These are phyloP conservation scores for Marmota flaviventris DNA, from an alignment of 2,113 vertebrate genomes.

Conservation along the genomic window DNA sequence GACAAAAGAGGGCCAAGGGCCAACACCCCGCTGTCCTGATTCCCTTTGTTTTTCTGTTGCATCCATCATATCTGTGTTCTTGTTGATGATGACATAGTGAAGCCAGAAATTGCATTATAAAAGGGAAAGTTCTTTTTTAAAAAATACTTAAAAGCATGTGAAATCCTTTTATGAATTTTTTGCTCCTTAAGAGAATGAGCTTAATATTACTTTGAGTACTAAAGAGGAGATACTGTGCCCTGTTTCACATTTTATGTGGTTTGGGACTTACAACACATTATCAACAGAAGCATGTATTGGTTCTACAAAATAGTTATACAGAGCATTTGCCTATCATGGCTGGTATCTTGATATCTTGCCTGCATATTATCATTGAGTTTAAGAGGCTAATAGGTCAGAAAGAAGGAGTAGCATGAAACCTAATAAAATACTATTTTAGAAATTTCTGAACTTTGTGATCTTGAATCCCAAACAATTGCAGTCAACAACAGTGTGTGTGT, in stretches of 20 bases:
- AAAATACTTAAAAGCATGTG: background rate
- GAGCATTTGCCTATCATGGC: background rate
- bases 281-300: background rate
- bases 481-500: background rate
- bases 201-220: background rate
- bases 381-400: background rate
- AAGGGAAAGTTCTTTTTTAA: background rate
- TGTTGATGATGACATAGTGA: background rate
- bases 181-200: conserved; percentile 15
- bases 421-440: conserved; percentile 37
- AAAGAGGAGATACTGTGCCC: background rate
- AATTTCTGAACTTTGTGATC: conserved; percentile 8
- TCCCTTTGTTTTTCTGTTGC: conserved; percentile 39
- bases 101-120: background rate
- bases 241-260: conserved; percentile 13
- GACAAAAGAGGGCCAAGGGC: background rate
- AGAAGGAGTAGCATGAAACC: background rate
- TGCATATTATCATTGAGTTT: background rate
- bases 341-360: background rate
- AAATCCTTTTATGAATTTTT: conserved; percentile 42
- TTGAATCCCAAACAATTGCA: background rate
- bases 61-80: conserved; percentile 30
- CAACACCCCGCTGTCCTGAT: background rate
- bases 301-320: background rate
- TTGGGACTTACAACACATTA: background rate